Conservation (phyloP, 1,140 invertebrate species). For the Periplaneta americana region DNA sequence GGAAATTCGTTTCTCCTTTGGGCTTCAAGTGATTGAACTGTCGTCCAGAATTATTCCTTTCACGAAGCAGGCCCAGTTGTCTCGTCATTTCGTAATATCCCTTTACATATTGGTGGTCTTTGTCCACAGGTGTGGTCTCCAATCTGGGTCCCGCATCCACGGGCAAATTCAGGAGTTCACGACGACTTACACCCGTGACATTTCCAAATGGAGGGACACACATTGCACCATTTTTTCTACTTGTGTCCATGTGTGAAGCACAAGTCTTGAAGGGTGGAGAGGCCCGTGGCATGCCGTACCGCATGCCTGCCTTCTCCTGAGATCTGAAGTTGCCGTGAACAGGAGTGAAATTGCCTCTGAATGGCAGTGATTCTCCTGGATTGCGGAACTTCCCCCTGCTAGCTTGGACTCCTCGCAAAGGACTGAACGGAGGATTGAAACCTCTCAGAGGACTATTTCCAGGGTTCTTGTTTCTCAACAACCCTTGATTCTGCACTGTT, state of each 20-base stretch:
- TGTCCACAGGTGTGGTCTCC: not conserved
- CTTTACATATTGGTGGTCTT: not conserved
- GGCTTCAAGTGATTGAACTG: not conserved
- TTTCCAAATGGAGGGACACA: not conserved
- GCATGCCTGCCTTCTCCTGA: not conserved
- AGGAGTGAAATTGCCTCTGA: not conserved
- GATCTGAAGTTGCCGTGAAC: not conserved
- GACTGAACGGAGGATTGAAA: not conserved
- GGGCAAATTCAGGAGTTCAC: not conserved
- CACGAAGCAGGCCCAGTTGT: not conserved
- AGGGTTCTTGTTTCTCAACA: not conserved
- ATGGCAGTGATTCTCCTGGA: not conserved
- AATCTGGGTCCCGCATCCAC: not conserved
- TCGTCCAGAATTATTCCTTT: not conserved
- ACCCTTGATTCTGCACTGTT: not conserved
- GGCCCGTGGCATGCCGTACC: not conserved
- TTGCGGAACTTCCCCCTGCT: not conserved
- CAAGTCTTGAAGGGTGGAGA: not conserved
- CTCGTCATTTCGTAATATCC: not conserved
- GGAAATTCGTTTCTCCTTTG: not conserved
- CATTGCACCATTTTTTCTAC: not conserved
- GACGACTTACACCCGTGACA: not conserved
- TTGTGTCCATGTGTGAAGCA: not conserved
- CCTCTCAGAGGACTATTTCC: not conserved
- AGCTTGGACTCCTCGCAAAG: not conserved